These are phyloP conservation scores for Heliconius congener DNA, from an alignment of 1,140 invertebrate genomes.

Conservation along the genomic window DNA sequence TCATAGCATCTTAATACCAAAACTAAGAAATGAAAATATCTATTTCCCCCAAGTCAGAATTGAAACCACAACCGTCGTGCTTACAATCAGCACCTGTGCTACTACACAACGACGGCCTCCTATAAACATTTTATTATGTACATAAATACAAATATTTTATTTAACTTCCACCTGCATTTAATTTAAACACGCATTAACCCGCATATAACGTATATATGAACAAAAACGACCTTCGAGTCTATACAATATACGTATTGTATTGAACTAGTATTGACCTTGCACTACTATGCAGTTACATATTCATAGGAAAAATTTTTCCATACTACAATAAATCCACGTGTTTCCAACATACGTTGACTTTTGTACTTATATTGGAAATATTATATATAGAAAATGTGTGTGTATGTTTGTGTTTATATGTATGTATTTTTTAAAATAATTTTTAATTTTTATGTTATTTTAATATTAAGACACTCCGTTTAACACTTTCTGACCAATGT, in stretches of 20 bases:
- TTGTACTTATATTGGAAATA: not conserved
- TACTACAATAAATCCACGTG: not conserved
- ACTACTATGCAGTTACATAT: not conserved
- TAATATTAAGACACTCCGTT: no score
- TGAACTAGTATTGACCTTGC: conserved; percentile 12
- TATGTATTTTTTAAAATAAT: not conserved
- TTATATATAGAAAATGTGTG: not conserved
- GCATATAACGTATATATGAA: not conserved
- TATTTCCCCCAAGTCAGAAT: not conserved
- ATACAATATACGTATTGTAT: not conserved
- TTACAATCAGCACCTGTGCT: not conserved
- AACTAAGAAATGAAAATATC: not conserved
- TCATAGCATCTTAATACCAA: not conserved
- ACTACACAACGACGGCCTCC: no score
- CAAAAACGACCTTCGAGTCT: not conserved
- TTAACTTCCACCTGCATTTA: not conserved
- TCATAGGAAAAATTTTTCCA: not conserved
- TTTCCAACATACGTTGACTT: not conserved
- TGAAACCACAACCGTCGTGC: not conserved
- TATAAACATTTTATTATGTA: not conserved
- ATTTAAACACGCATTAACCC: not conserved
- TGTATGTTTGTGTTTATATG: not conserved
- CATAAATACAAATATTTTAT: not conserved
- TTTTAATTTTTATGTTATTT: no score
- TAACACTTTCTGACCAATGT: no score